phyloP scores from a whole-genome alignment of 92 coral and sea anemone species.

The Epizoanthus stellaris region DNA sequence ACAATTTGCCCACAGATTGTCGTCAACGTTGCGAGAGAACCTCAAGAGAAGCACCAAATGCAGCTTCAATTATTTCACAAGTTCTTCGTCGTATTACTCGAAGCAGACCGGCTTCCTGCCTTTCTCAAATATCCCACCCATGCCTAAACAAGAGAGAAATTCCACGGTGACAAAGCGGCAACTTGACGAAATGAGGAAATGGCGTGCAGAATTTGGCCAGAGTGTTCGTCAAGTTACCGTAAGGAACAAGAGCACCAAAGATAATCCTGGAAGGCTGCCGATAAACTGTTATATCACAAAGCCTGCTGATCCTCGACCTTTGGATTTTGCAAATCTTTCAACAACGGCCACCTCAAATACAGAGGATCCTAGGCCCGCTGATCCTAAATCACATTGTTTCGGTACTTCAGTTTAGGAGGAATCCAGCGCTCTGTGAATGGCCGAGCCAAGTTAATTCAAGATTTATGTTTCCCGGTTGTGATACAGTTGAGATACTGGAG shows the following conservation, averaged over 20 bases:
- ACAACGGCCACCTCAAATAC: constrained; percentile 12
- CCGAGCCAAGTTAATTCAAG: too few relatives aligned
- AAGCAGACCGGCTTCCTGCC: constrained; percentile 49
- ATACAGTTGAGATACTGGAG: too few relatives aligned
- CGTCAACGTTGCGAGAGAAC: constrained; percentile 45
- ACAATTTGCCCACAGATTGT: constrained; percentile 37
- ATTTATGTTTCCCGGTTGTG: too few relatives aligned
- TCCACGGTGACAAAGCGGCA: constrained; percentile 44
- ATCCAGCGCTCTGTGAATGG: too few relatives aligned
- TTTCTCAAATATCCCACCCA: constrained; percentile 35
- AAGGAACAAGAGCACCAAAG: constrained; percentile 22
- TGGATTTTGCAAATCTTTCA: constrained; percentile 28
- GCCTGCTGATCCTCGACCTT: constrained; percentile 34
- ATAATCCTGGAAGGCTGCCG: constrained; percentile 28
- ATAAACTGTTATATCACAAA: constrained; percentile 45
- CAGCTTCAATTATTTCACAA: constrained; percentile 42
- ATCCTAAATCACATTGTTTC: too few relatives aligned
- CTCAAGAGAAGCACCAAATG: constrained; percentile 47
- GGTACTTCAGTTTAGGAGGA: too few relatives aligned
- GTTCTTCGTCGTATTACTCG: constrained; percentile 38
- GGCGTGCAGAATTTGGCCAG: constrained; percentile 50
- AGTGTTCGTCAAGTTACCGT: constrained; percentile 53
- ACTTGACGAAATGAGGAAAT: constrained; percentile 47
- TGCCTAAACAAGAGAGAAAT: constrained; percentile 44
- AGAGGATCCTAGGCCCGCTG: too few relatives aligned